Evolutionary conservation across 2,888 invertebrate genomes (phyloP), one percentile per base, ranked within the genome.

Genomic region (Pinctada fucata): DNA sequence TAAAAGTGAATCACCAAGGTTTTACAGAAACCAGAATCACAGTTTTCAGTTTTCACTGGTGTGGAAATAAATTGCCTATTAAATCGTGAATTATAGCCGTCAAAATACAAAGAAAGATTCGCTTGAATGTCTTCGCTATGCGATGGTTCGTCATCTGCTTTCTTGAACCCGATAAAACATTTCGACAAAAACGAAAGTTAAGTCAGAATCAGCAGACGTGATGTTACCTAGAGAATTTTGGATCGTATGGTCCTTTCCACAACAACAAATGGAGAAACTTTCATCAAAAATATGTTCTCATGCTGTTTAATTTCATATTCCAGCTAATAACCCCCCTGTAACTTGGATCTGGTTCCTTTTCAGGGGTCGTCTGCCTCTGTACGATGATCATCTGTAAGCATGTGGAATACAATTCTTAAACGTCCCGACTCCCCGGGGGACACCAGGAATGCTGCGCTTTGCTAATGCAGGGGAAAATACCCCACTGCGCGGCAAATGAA

Each of bases 401-500:
- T 58, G 58, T 58, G 58, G 58, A 58, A 58, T 6, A 58, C 8
- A 58, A 58, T 58, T 10, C 8, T 0, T 58, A 58, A 13, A 10
- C 6, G 8, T 58, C 13, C 13, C 13, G 6, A 58, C 58, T 58
- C 58, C 13, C 58, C 13, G 13, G 58, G 31, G 58, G 13, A 58
- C 8, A 58, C 13, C 6, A 10, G 58, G 58, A 6, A 6, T 58
- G 58, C 13, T 66, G 66, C 16, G 66, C 16, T 13, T 48, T n/a
- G 49, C 5, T 48, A 63, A 31, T 73, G 73, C 48, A 52, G 64
- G 63, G 48, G 45, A 47, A 73, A 48, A 64, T 73, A 63, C 73
- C 73, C 58, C 65, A 63, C 58, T 58, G 52, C 47, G 10, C 13
- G 58, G 65, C 49, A 73, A 73, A 73, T 73, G 72, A 73, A 49